Conservation (phyloP, 2,888 invertebrate genomes). For the Drosophila diplacantha region DNA sequence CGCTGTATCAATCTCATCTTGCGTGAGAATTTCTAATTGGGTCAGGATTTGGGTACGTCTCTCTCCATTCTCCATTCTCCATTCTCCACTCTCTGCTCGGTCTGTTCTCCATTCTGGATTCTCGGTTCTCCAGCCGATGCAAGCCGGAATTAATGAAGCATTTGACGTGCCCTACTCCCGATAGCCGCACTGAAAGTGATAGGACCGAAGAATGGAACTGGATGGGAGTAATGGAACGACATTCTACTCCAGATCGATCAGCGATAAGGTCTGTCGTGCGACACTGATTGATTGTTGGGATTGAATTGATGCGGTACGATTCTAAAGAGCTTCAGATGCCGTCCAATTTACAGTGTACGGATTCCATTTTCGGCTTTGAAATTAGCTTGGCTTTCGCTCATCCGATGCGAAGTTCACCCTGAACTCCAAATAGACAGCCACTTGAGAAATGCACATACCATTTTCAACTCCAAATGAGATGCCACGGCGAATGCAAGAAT, state of each 20-base stretch:
- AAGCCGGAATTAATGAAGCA: constrained; percentile 53
- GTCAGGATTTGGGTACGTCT: constrained; percentile 55
- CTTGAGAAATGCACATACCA: constrained; percentile 19
- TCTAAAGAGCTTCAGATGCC: constrained; percentile 3
- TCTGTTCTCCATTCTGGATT: neutral
- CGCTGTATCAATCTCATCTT: constrained; percentile 37
- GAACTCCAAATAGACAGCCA: constrained; percentile 48
- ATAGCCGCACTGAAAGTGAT: constrained; percentile 50
- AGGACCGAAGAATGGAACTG: constrained; percentile 30
- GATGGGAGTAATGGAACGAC: constrained; percentile 23
- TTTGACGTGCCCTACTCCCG: constrained; percentile 61
- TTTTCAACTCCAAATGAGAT: constrained; percentile 32
- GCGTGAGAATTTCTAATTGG: constrained; percentile 70
- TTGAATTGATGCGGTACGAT: constrained; percentile 2
- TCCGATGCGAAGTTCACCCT: constrained; percentile 4
- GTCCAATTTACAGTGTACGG: neutral
- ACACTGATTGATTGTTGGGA: constrained; percentile 33
- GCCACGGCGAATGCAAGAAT: constrained; percentile 55
- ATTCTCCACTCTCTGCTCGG: neutral
- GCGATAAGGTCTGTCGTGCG: constrained; percentile 24
- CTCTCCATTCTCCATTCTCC: neutral
- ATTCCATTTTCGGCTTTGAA: neutral
- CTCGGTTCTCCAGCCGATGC: constrained; percentile 27
- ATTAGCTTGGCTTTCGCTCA: constrained; percentile 11
- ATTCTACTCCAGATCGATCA: constrained; percentile 19